Evolutionary conservation across 2,113 vertebrate genomes (phyloP), one percentile per base, ranked within the genome.

Genomic region (Cephalopholis sonnerati): DNA sequence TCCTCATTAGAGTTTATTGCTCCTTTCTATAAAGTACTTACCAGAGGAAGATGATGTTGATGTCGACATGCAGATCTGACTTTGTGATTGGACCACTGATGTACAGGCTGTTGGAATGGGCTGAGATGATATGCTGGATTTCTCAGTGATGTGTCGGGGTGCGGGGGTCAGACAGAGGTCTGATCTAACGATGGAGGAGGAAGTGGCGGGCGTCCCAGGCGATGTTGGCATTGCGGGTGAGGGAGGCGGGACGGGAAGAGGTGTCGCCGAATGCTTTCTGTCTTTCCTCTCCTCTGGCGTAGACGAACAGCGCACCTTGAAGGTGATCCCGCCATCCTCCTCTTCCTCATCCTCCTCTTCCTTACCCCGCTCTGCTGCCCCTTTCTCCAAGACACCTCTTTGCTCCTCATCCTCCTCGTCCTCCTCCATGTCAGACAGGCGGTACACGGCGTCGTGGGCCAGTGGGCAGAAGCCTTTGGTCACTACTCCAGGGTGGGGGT

Each of bases 401-500:
- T 63, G 44, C 41, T 57, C 86, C 25, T 89, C 89, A 1, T 93
- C 94, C 57, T 96, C 96, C 46, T 95, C 96, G 22, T 98, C 98
- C 89, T 99, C 98, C 91, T 99, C 98, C 91, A 98, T 96, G 90
- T 99, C 98, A 16, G 95, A 96, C 39, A 99, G 95, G 81, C 88
- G 96, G 92, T 97, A 96, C 61, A 95, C 1, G 91, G 36, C 50
- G 29, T 97, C 97, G 72, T 96, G 95, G 17, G 95, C 90, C 29
- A 98, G 91, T 1, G 96, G 96, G 2, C 96, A 96, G 92, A 97
- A 99, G 25, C 97, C 98, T 90, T 99, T 99, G 20, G 98, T 99
- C 68, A 99, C 96, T 29, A 99, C 97, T 5, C 98, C 98, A 0
- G 98, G 98, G 69, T 98, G 97, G 15, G 97, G 96, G 90, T 99